phyloP scores from a whole-genome alignment of 2,797 vertebrate species.

The Otolemur crassicaudatus region DNA sequence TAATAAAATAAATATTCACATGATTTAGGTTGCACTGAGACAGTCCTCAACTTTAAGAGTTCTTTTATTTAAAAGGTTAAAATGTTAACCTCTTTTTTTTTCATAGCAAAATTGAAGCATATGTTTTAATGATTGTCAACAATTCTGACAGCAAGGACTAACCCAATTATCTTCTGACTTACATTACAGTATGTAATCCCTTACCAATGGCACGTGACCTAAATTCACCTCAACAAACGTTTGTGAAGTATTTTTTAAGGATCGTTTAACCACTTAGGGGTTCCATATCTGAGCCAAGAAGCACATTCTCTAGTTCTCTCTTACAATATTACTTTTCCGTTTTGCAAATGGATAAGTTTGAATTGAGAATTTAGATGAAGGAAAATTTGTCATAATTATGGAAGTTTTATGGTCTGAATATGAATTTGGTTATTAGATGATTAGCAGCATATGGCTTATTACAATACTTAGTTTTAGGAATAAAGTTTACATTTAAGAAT shows the following conservation, averaged over 20 bases:
- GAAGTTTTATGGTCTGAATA: background rate
- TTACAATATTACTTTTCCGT: background rate
- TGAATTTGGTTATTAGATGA: constrained; percentile 17
- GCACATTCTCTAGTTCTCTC: background rate
- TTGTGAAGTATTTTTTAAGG: background rate
- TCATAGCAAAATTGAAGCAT: background rate
- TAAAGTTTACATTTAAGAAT: constrained; percentile 24
- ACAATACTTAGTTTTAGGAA: constrained; percentile 35
- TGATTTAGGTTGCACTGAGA: background rate
- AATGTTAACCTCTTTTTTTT: background rate
- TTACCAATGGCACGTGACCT: background rate
- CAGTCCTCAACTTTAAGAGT: background rate
- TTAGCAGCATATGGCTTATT: background rate
- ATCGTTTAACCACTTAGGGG: background rate
- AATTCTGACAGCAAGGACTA: background rate
- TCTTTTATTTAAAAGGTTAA: background rate
- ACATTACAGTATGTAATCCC: background rate
- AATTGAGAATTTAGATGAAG: background rate
- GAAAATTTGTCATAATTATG: background rate
- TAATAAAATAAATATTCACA: background rate
- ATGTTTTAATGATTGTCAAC: background rate
- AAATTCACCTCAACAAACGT: background rate
- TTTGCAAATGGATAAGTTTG: background rate
- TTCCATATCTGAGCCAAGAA: background rate
- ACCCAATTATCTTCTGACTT: background rate